Conservation (phyloP, 1,140 invertebrate genomes). For the Branchinecta lynchi region DNA sequence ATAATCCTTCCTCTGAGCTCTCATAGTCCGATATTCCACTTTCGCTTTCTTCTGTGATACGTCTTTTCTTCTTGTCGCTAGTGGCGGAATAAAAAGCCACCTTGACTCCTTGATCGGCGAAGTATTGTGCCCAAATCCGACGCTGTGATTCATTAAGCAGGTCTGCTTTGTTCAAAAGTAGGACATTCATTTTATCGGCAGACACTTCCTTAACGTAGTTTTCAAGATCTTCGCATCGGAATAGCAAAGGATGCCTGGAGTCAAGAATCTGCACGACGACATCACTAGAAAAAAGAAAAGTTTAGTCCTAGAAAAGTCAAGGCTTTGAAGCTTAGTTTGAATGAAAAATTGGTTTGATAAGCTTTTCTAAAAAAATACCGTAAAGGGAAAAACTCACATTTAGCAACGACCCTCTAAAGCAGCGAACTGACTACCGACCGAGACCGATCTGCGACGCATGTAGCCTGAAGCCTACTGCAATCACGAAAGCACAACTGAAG, state of each 20-base stretch:
- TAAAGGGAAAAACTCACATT: too few relatives aligned
- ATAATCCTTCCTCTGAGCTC: not conserved
- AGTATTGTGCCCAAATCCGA: constrained; percentile 72
- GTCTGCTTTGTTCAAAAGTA: constrained; percentile 96
- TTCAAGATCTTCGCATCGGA: constrained; percentile 86
- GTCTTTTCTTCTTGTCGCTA: constrained; percentile 29
- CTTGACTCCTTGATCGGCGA: constrained; percentile 45
- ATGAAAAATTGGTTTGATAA: too few relatives aligned
- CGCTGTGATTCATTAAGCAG: constrained; percentile 67
- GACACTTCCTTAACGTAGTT: constrained; percentile 75
- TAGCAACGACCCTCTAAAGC: too few relatives aligned
- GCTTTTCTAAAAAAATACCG: too few relatives aligned
- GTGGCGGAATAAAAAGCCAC: constrained; percentile 72
- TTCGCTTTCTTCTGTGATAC: constrained; percentile 16
- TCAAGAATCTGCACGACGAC: constrained; percentile 91
- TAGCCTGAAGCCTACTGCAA: too few relatives aligned
- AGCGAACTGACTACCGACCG: too few relatives aligned
- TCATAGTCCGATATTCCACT: not conserved
- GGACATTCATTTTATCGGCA: constrained; percentile 55
- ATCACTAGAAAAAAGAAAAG: constrained; percentile 46
- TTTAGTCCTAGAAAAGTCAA: too few relatives aligned
- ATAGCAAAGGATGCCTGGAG: constrained; percentile 87
- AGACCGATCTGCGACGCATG: too few relatives aligned
- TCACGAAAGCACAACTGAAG: too few relatives aligned
- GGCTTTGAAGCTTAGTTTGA: too few relatives aligned